Conservation (phyloP, 2,113 vertebrate genomes). For the Festucalex cinctus region DNA sequence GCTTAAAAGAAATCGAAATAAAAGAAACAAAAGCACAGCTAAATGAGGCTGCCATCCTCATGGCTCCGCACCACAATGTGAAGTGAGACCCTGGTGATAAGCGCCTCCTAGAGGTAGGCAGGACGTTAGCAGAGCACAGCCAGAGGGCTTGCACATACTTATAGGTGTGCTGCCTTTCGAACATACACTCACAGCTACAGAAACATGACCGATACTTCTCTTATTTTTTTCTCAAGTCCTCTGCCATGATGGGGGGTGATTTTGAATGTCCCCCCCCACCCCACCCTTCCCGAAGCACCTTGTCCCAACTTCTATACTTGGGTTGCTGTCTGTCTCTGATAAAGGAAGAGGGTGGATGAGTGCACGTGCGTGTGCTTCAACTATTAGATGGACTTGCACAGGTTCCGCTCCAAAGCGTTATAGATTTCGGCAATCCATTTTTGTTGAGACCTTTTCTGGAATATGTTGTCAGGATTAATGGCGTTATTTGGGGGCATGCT, state of each 20-base stretch:
- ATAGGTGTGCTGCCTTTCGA: neutral
- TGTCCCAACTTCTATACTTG: conserved; percentile 15
- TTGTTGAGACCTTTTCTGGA: neutral
- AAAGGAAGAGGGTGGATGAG: neutral
- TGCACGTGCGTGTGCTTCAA: neutral
- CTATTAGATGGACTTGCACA: neutral
- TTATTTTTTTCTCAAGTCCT: conserved; percentile 3
- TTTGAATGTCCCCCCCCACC: conserved; percentile 31
- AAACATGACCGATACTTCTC: conserved; percentile 8
- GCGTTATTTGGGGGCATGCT: neutral
- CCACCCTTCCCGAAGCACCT: conserved; percentile 18
- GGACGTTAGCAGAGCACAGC: conserved; percentile 37
- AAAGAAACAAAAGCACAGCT: conserved; percentile 29
- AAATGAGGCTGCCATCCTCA: conserved; percentile 52
- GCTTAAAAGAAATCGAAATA: conserved; percentile 18
- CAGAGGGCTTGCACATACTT: conserved; percentile 2
- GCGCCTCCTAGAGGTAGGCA: conserved; percentile 26
- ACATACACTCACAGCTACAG: neutral
- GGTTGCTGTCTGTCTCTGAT: neutral
- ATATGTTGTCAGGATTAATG: conserved; percentile 2
- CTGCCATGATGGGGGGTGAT: conserved; percentile 23
- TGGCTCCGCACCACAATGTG: conserved; percentile 34
- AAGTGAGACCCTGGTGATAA: conserved; percentile 25
- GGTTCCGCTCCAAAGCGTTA: conserved; percentile 1
- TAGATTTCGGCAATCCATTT: neutral